Percentiles rank a stretch among this genome's conserved stretches.
phyloP scores from a whole-genome alignment of 2,888 invertebrate species.

The Andrena dorsata region DNA sequence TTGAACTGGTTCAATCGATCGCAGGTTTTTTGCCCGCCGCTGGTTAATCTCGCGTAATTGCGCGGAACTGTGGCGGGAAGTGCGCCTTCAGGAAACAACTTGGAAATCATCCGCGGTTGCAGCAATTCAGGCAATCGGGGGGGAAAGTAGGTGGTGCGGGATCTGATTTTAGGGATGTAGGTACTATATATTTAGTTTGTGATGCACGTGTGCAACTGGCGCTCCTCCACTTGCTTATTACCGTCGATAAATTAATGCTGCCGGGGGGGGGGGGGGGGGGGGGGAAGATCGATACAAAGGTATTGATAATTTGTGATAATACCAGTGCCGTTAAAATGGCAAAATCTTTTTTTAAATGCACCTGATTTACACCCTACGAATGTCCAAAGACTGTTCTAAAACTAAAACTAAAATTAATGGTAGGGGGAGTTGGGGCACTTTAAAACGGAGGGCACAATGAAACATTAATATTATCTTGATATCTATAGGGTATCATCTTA shows the following conservation, averaged over 20 bases:
- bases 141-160: not conserved
- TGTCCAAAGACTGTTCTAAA: too few species aligned
- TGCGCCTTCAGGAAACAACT: not conserved
- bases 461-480: too few species aligned
- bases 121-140: not conserved
- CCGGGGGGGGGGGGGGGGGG: not conserved
- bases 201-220: not conserved
- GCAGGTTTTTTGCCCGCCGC: not conserved
- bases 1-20: conserved; percentile 9
- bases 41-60: conserved; percentile 28
- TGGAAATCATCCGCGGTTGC: conserved; percentile 12
- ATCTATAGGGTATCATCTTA: too few species aligned
- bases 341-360: not conserved
- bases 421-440: too few species aligned
- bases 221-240: conserved; percentile 13
- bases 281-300: not conserved
- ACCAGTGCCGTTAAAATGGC: not conserved
- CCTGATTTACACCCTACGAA: not conserved
- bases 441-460: too few species aligned
- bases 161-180: not conserved
- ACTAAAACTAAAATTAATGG: too few species aligned
- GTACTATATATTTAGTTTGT: too few species aligned
- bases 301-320: conserved; percentile 4
- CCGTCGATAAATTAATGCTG: not conserved
- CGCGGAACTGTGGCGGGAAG: not conserved